These are phyloP conservation scores for Pandemis corylana DNA, from an alignment of 2,888 invertebrate species.

Conservation along the genomic window DNA sequence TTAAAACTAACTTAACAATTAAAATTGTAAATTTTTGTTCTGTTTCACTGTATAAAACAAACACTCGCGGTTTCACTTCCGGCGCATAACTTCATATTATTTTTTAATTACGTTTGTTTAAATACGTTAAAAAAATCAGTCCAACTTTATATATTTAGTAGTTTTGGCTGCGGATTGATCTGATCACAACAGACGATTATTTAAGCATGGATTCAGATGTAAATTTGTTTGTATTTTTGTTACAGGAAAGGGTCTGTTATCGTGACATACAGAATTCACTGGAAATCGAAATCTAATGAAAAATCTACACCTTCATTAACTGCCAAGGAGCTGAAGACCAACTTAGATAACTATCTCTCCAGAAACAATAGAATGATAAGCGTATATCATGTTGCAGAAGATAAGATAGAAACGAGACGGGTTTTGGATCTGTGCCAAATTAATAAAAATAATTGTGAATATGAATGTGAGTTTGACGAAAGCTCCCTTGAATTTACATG, in stretches of 20 bases:
- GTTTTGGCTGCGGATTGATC: too few species aligned
- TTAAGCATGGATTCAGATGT: too few species aligned
- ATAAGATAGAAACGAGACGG: conserved; percentile 66
- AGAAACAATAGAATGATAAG: conserved; percentile 82
- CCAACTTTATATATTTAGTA: too few species aligned
- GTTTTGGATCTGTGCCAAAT: conserved; percentile 88
- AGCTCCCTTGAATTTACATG: conserved; percentile 86
- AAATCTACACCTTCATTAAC: conserved; percentile 78
- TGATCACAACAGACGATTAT: too few species aligned
- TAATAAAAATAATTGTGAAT: conserved; percentile 87
- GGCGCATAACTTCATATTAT: too few species aligned
- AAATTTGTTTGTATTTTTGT: conserved; percentile 43
- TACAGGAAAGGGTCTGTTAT: conserved; percentile 87
- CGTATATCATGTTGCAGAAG: conserved; percentile 80
- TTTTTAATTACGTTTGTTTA: too few species aligned
- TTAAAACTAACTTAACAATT: neutral
- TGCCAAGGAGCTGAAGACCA: conserved; percentile 72
- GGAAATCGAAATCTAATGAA: conserved; percentile 83
- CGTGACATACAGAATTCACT: conserved; percentile 87
- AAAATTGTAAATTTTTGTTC: neutral
- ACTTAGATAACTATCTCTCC: conserved; percentile 78
- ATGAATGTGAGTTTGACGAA: conserved; percentile 88
- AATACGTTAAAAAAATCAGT: too few species aligned
- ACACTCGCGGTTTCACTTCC: too few species aligned
- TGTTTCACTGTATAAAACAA: too few species aligned